A percentile compares a stretch with the other conserved stretches of the same genome.
These are phyloP conservation scores for Drosophila biarmipes DNA, from an alignment of 1,140 invertebrate genomes.

Conservation along the genomic window DNA sequence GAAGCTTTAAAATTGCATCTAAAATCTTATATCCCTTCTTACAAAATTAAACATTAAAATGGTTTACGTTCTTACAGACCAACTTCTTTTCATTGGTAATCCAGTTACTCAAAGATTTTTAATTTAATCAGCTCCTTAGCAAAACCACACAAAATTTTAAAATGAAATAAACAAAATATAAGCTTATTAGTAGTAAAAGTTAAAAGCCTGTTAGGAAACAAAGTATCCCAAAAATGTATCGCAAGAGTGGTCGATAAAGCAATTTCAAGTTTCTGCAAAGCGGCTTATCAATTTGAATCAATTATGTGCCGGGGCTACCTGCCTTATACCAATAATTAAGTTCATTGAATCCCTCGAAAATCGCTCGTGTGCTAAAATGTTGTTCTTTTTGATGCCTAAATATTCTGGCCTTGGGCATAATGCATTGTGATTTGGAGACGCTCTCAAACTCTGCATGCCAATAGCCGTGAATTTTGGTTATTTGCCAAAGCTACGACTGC, in stretches of 20 bases:
- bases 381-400: neutral
- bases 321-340: slow-evolving; percentile 20
- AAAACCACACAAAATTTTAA: too few relatives aligned
- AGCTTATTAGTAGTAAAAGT: neutral
- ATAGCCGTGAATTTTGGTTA: slow-evolving; percentile 61
- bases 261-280: slow-evolving; percentile 8
- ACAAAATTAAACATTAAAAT: too few relatives aligned
- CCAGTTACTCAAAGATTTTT: too few relatives aligned
- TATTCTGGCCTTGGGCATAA: slow-evolving; percentile 2
- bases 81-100: too few relatives aligned
- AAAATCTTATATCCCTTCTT: too few relatives aligned
- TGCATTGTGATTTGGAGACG: slow-evolving; percentile 11
- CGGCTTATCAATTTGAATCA: slow-evolving; percentile 11
- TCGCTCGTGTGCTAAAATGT: neutral
- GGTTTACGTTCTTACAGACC: too few relatives aligned
- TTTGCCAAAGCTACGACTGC: slow-evolving; percentile 33
- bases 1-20: too few relatives aligned
- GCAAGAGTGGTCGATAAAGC: neutral
- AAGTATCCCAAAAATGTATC: neutral
- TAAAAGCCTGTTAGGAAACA: neutral
- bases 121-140: too few relatives aligned
- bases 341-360: slow-evolving; percentile 13
- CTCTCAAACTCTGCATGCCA: slow-evolving; percentile 25
- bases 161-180: neutral
- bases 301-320: slow-evolving; percentile 4